Conservation (phyloP, 2,113 vertebrate species). For the Halichoerus grypus region DNA sequence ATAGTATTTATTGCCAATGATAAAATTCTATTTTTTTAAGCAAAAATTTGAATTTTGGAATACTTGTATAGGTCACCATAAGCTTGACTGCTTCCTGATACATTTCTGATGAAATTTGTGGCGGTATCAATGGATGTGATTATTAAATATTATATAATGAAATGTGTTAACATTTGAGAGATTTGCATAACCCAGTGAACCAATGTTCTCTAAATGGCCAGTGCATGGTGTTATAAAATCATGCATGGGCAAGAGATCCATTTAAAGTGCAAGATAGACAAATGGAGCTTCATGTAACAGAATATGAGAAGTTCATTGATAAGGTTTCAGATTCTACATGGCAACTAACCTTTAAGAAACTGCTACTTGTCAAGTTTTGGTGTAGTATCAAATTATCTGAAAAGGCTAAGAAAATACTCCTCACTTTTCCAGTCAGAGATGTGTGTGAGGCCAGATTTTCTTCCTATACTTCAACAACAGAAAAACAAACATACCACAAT, state of each 20-base stretch:
- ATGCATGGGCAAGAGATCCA: background rate
- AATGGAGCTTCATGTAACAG: constrained; percentile 6
- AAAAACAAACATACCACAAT: background rate
- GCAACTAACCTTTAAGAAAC: constrained; percentile 50
- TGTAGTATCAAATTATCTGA: constrained; percentile 57
- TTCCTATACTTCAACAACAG: background rate
- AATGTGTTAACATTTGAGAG: constrained; percentile 50
- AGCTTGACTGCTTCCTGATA: constrained; percentile 18
- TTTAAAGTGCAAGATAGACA: background rate
- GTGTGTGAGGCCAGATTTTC: background rate
- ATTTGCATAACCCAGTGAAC: background rate
- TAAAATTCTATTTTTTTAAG: constrained; percentile 48
- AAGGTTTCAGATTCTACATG: constrained; percentile 21
- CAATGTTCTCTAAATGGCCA: constrained; percentile 37
- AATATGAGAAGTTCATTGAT: constrained; percentile 4
- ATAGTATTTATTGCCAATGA: background rate
- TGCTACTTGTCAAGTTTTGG: constrained; percentile 62
- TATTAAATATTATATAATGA: constrained; percentile 34
- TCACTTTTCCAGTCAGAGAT: constrained; percentile 26
- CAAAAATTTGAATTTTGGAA: constrained; percentile 55
- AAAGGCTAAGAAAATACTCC: background rate
- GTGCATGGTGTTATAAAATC: constrained; percentile 17
- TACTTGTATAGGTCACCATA: background rate
- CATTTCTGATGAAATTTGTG: constrained; percentile 8
- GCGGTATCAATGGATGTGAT: background rate